Evolutionary conservation across 2,113 vertebrate species (phyloP).

Genomic region (Megaceryle maxima): DNA sequence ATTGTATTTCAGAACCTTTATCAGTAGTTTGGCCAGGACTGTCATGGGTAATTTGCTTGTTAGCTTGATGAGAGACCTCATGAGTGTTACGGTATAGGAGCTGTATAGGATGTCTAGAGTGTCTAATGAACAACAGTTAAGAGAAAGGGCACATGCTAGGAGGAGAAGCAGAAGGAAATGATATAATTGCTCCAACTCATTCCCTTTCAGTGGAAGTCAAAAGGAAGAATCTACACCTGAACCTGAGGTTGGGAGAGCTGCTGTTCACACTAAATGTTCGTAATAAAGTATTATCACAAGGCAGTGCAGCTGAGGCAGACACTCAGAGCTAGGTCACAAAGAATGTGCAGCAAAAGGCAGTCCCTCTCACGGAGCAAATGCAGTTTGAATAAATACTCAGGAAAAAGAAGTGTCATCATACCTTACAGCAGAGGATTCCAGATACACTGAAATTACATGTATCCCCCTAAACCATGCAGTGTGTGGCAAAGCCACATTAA

Average conservation of each 20-base stretch:
- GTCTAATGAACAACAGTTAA: background rate
- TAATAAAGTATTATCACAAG: background rate
- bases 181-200: background rate
- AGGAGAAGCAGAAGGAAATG: background rate
- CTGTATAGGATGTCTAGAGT: background rate
- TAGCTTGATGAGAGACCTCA: conserved; percentile 19
- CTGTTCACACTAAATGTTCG: background rate
- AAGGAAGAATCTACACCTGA: background rate
- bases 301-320: background rate
- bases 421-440: background rate
- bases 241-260: background rate
- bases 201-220: background rate
- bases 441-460: background rate
- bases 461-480: fast-evolving
- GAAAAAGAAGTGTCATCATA: background rate
- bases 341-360: background rate
- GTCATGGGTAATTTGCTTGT: conserved; percentile 4
- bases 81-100: fast-evolving
- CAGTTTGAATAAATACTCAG: background rate
- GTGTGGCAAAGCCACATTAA: background rate
- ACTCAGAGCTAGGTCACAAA: background rate
- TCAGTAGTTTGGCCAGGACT: conserved; percentile 15
- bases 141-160: background rate
- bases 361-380: background rate
- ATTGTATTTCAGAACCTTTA: conserved; percentile 41